Conservation (phyloP, 2,797 vertebrate genomes). For the Trachurus trachurus region DNA sequence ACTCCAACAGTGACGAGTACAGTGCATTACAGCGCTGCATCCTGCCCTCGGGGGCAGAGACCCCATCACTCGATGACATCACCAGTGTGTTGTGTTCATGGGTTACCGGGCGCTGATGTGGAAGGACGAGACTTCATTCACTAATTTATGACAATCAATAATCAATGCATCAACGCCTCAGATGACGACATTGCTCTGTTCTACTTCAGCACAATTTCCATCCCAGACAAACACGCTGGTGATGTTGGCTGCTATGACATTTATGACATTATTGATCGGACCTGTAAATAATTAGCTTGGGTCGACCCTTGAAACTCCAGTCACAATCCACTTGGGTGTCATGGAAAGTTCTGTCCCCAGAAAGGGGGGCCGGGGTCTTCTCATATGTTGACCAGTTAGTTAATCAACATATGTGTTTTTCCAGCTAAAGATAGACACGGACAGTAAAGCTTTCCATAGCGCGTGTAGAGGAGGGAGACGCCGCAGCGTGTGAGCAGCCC, state of each 20-base stretch:
- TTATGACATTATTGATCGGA: conserved; percentile 34
- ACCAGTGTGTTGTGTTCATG: conserved; percentile 3
- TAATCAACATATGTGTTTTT: conserved; percentile 62
- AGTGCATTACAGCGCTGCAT: conserved; percentile 19
- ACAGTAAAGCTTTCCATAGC: conserved; percentile 19
- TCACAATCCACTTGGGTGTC: conserved; percentile 28
- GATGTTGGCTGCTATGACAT: background rate
- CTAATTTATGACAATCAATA: conserved; percentile 26
- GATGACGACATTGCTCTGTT: background rate
- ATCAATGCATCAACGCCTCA: background rate
- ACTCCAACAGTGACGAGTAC: conserved; percentile 11
- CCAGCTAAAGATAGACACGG: conserved; percentile 46
- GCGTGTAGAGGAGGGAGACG: background rate
- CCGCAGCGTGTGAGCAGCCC: background rate
- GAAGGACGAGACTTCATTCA: conserved; percentile 1
- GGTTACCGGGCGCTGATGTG: conserved; percentile 21
- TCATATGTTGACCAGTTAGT: conserved; percentile 22
- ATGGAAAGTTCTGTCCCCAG: conserved; percentile 54
- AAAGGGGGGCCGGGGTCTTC: conserved; percentile 25
- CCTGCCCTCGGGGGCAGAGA: conserved; percentile 32
- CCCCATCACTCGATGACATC: conserved; percentile 37
- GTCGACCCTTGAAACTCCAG: conserved; percentile 17
- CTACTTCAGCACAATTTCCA: background rate
- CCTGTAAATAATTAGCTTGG: conserved; percentile 16
- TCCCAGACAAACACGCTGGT: background rate